Evolutionary conservation across 2,113 vertebrate genomes (phyloP).

Genomic region (Nothoprocta perdicaria): DNA sequence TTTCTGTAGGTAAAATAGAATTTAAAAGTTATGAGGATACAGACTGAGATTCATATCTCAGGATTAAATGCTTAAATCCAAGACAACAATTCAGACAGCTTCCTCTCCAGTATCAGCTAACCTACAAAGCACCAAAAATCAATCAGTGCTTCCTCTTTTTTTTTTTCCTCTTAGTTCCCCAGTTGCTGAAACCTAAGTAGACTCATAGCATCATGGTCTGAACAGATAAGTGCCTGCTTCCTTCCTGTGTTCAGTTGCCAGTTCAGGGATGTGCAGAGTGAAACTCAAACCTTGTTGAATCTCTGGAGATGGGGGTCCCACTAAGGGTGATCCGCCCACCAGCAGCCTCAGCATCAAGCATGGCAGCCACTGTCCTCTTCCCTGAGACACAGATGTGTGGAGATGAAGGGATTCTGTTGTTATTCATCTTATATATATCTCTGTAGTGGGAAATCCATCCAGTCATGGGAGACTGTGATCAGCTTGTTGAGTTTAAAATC

Average conservation of each 20-base stretch:
- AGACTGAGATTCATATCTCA: not conserved
- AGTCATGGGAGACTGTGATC: not conserved
- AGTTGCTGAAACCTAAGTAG: not conserved
- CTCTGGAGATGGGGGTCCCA: not conserved
- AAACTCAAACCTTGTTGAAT: not conserved
- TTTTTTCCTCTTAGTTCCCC: not conserved
- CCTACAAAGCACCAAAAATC: not conserved
- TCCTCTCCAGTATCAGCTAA: not conserved
- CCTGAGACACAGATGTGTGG: not conserved
- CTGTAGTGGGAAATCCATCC: not conserved
- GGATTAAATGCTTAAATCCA: conserved; percentile 7
- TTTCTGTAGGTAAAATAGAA: not conserved
- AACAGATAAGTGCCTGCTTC: not conserved
- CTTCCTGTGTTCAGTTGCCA: not conserved
- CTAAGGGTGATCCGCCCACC: not conserved
- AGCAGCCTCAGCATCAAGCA: not conserved
- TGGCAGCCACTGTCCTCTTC: not conserved
- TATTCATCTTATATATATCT: not conserved
- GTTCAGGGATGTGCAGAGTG: not conserved
- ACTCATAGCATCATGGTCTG: not conserved
- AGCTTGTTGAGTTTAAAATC: not conserved
- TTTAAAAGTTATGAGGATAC: not conserved
- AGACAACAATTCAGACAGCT: not conserved
- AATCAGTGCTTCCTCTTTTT: not conserved
- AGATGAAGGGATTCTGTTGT: not conserved